These are phyloP conservation scores for Conger conger DNA, from an alignment of 2,113 vertebrate genomes.

Conservation along the genomic window DNA sequence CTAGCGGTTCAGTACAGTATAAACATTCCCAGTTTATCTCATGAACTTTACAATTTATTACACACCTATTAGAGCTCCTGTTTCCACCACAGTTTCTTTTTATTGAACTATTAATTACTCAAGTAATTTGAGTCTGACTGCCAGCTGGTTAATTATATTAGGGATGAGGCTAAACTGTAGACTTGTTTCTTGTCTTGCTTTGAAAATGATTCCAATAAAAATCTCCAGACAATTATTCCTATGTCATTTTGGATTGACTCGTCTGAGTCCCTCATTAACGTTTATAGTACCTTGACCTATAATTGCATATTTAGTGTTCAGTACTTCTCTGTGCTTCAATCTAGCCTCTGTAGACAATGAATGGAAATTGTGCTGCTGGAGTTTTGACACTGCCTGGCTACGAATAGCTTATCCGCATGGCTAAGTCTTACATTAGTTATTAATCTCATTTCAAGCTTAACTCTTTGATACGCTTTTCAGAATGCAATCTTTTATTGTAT, in stretches of 20 bases:
- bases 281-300: neutral
- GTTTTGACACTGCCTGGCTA: conserved; percentile 36
- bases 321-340: conserved; percentile 1
- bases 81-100: neutral
- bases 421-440: conserved; percentile 61
- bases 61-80: conserved; percentile 3
- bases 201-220: neutral
- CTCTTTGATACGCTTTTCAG: too few species aligned
- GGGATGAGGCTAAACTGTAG: neutral
- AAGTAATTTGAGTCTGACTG: neutral
- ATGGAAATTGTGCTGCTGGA: conserved; percentile 38
- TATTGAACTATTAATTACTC: neutral
- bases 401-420: conserved; percentile 62
- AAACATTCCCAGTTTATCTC: neutral
- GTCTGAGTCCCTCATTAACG: neutral
- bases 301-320: neutral
- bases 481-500: too few species aligned
- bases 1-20: neutral
- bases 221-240: neutral
- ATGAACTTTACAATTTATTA: neutral
- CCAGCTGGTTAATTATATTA: neutral
- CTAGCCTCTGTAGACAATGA: conserved; percentile 52
- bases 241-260: neutral
- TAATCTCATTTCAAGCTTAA: conserved; percentile 67
- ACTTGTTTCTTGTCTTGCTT: neutral